phyloP scores from a whole-genome alignment of 2,113 vertebrate species.

The Hydrochoerus hydrochaeris region DNA sequence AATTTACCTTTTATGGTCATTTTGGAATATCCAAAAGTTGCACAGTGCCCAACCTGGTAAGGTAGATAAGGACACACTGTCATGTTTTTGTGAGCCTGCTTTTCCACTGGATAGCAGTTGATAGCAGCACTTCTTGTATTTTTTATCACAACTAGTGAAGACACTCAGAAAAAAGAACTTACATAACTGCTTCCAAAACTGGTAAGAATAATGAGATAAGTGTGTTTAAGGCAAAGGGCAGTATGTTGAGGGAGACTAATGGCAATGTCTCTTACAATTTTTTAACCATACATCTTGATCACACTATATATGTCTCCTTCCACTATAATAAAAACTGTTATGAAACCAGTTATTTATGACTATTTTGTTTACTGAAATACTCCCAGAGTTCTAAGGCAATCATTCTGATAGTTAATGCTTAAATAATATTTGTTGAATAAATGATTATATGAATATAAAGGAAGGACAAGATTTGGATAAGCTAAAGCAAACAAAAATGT shows the following conservation, averaged over 20 bases:
- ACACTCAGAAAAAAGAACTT: not conserved
- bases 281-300: not conserved
- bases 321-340: not conserved
- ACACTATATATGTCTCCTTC: not conserved
- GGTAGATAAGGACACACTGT: not conserved
- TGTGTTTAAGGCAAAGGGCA: not conserved
- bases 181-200: not conserved
- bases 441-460: slow-evolving; percentile 21
- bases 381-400: not conserved
- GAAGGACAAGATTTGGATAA: slow-evolving; percentile 34
- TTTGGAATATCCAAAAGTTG: not conserved
- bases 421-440: slow-evolving; percentile 5
- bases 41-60: not conserved
- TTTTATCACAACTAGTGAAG: not conserved
- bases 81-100: not conserved
- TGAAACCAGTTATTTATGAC: slow-evolving; percentile 8
- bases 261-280: not conserved
- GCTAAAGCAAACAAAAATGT: slow-evolving; percentile 27
- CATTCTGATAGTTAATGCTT: not conserved
- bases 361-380: not conserved
- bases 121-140: not conserved
- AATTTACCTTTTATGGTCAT: not conserved
- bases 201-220: not conserved
- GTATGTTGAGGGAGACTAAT: not conserved
- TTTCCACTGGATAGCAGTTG: not conserved